phyloP scores from a whole-genome alignment of 2,888 invertebrate species.

The Ceriagrion tenellum region DNA sequence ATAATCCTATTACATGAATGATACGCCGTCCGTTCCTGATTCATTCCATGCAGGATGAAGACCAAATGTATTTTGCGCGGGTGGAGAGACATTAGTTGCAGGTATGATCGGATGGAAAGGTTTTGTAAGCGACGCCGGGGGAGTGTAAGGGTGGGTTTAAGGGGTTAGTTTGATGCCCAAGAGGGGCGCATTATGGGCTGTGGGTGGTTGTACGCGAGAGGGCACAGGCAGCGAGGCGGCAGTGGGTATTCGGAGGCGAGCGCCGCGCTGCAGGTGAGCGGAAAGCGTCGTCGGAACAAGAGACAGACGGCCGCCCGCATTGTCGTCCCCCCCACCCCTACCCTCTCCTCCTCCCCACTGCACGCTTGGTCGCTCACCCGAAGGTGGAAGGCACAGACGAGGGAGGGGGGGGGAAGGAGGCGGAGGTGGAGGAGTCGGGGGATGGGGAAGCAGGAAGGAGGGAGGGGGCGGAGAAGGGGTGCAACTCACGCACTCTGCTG shows the following conservation, averaged over 20 bases:
- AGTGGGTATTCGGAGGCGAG: background rate
- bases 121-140: background rate
- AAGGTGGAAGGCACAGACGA: background rate
- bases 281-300: conserved; percentile 10
- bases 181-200: background rate
- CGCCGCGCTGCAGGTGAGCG: conserved; percentile 23
- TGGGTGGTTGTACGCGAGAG: background rate
- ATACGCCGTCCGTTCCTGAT: too few species aligned
- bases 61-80: too few species aligned
- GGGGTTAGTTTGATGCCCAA: background rate
- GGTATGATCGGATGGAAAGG: background rate
- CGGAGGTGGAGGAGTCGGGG: too few species aligned
- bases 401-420: background rate
- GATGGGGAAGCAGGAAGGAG: background rate
- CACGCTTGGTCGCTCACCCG: conserved; percentile 36
- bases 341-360: background rate
- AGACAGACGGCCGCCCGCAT: conserved; percentile 28
- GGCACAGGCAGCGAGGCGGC: background rate
- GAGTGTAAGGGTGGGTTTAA: background rate
- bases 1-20: too few species aligned
- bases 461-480: background rate
- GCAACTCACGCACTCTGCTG: conserved; percentile 14
- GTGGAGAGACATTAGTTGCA: background rate
- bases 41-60: too few species aligned
- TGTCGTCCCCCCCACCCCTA: background rate